Evolutionary conservation across 2,888 invertebrate genomes (phyloP), one percentile per base, ranked within the genome.

Genomic region (Agonopterix subpropinquella): DNA sequence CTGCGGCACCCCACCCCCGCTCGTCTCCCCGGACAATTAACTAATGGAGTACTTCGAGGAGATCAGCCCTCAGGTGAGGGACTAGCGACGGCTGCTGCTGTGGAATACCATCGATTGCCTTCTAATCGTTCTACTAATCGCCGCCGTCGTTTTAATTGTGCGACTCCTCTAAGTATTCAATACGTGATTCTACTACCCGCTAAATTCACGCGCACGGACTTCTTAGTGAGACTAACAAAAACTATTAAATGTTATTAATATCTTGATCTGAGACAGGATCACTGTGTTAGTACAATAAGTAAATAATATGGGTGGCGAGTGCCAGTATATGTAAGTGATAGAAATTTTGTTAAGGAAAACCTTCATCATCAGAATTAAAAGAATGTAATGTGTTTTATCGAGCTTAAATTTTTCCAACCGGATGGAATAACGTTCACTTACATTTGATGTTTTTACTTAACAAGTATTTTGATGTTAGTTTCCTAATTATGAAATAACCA

Each of bases 21-120:
- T 63, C 0, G 39, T 43, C 9, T 42, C 61, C 0, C 68, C 67
- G 49, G 74, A 73, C 61, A 70, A 81, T 55, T 83, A 83, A 71
- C 81, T 77, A 71, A 70, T 52, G 70, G 78, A 76, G 55, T 77
- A 60, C 64, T 74, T 79, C 60, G 80, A 68, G 76, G 79, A 76
- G 13, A 65, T 75, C 11, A 36, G 58, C 61, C 77, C 81, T 67
- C 75, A 64, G 3, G 4, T 75, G 55, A 58, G 51, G 37, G 78
- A 77, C 28, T 76, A 77, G 62, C 57, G 42, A 39, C 39, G n/a
- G 39, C 39, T 9, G 37, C n/a, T 37, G 37, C 37, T 39, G 8
- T 9, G 13, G n/a, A 5, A 4, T 2, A 5, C 41, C 42, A 15
- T 11, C 11, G 45, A 18, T 8, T 8, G 28, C 35, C 11, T 8